phyloP scores from a whole-genome alignment of 2,113 vertebrate genomes.

The Acanthisitta chloris region DNA sequence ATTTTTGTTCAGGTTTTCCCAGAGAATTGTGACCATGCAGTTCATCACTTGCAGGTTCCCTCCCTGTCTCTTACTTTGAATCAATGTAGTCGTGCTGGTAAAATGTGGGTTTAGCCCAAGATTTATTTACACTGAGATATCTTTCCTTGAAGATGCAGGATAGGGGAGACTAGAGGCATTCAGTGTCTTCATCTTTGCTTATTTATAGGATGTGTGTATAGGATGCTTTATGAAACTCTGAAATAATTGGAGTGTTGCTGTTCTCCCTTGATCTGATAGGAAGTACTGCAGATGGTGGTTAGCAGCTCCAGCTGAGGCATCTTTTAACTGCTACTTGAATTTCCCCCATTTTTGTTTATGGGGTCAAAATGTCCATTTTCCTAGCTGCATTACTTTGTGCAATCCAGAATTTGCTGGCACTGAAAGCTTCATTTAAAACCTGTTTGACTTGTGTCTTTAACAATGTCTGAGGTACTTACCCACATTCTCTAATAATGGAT shows the following conservation, averaged over 20 bases:
- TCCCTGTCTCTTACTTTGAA: not conserved
- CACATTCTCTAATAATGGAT: not conserved
- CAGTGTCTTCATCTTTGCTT: not conserved
- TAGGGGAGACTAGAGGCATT: not conserved
- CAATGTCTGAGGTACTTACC: not conserved
- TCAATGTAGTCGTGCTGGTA: not conserved
- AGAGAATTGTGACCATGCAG: not conserved
- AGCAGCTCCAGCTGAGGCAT: not conserved
- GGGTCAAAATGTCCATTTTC: not conserved
- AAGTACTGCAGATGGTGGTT: not conserved
- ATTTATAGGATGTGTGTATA: not conserved
- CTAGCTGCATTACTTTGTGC: not conserved
- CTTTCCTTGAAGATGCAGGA: not conserved
- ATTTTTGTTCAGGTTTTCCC: not conserved
- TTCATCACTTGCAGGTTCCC: not conserved
- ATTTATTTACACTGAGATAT: not conserved
- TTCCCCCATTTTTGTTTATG: fast-evolving
- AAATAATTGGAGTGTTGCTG: not conserved
- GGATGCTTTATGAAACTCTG: not conserved
- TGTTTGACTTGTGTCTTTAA: not conserved
- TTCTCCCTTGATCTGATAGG: not conserved
- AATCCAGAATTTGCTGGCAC: not conserved
- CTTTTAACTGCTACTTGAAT: not conserved
- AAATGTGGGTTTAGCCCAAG: not conserved
- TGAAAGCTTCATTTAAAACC: not conserved